Percentiles rank a stretch among this genome's conserved stretches.
These are phyloP conservation scores for Mayetiola destructor DNA, from an alignment of 2,888 invertebrate species.

Conservation along the genomic window DNA sequence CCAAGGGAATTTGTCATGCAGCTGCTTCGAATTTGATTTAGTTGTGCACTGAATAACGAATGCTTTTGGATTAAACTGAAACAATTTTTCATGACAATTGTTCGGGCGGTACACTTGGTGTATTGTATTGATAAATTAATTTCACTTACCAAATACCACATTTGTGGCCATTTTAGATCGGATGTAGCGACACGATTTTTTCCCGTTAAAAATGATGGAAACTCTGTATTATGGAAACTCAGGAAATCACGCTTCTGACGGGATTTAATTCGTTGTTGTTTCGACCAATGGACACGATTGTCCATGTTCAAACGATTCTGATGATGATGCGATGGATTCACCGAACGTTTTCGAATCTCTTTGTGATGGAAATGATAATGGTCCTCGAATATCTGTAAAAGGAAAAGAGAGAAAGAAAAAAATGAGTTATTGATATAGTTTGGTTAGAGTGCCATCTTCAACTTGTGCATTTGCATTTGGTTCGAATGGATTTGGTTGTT, in stretches of 20 bases:
- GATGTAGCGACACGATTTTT: conserved; percentile 41
- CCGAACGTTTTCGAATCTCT: conserved; percentile 62
- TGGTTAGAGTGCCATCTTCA: background rate
- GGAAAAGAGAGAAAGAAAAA: conserved; percentile 17
- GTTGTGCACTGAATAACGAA: background rate
- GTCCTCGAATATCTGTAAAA: conserved; percentile 67
- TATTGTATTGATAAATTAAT: background rate
- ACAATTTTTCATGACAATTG: background rate
- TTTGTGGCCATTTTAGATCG: conserved; percentile 85
- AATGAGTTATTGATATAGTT: background rate
- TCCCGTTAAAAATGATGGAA: conserved; percentile 17
- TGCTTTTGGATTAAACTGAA: background rate
- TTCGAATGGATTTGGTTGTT: background rate
- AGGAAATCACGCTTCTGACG: conserved; percentile 68
- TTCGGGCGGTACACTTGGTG: background rate
- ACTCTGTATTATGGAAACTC: conserved; percentile 34
- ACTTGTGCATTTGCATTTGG: background rate
- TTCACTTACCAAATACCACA: conserved; percentile 92
- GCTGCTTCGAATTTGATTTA: background rate
- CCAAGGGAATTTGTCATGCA: background rate
- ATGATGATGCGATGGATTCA: conserved; percentile 52
- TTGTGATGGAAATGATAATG: conserved; percentile 76
- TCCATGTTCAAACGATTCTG: conserved; percentile 57
- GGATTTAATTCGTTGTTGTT: conserved; percentile 65
- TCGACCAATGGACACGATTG: conserved; percentile 63